A percentile compares a stretch with the other conserved stretches of the same genome.
Evolutionary conservation across 2,888 invertebrate species (phyloP).

Genomic region (Epistrophe eligans): DNA sequence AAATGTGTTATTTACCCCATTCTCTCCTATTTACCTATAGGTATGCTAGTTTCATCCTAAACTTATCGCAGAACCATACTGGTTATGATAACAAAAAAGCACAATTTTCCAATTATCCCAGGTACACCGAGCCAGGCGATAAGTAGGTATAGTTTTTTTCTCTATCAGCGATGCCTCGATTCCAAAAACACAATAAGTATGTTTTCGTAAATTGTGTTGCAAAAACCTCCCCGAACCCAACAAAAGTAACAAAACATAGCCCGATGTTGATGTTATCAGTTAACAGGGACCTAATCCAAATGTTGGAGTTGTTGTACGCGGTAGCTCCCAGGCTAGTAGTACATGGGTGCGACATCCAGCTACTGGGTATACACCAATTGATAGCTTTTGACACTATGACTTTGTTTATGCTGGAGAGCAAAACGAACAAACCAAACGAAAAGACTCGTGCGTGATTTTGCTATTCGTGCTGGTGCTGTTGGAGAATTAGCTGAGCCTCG

Average conservation of each 20-base stretch:
- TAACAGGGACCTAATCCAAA: slow-evolving; percentile 65
- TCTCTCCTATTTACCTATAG: neutral
- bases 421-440: neutral
- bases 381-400: slow-evolving; percentile 74
- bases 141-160: slow-evolving; percentile 24
- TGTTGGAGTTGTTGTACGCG: slow-evolving; percentile 54
- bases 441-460: slow-evolving; percentile 50
- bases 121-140: slow-evolving; percentile 60
- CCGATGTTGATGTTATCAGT: slow-evolving; percentile 70
- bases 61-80: slow-evolving; percentile 51
- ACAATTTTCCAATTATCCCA: slow-evolving; percentile 73
- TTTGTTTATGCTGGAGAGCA: slow-evolving; percentile 30
- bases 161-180: slow-evolving; percentile 36
- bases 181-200: slow-evolving; percentile 44
- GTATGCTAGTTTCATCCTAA: neutral
- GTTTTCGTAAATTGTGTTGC: slow-evolving; percentile 56
- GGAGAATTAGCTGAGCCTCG: slow-evolving; percentile 55
- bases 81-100: slow-evolving; percentile 56
- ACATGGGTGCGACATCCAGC: slow-evolving; percentile 72
- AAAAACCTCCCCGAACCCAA: slow-evolving; percentile 45
- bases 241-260: slow-evolving; percentile 27
- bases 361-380: slow-evolving; percentile 64
- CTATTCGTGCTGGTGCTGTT: slow-evolving; percentile 35
- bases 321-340: slow-evolving; percentile 57
- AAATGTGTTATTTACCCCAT: neutral